Percentiles rank a stretch among this genome's conserved stretches.
phyloP scores from a whole-genome alignment of 2,113 vertebrate species.

The Psettodes erumei region DNA sequence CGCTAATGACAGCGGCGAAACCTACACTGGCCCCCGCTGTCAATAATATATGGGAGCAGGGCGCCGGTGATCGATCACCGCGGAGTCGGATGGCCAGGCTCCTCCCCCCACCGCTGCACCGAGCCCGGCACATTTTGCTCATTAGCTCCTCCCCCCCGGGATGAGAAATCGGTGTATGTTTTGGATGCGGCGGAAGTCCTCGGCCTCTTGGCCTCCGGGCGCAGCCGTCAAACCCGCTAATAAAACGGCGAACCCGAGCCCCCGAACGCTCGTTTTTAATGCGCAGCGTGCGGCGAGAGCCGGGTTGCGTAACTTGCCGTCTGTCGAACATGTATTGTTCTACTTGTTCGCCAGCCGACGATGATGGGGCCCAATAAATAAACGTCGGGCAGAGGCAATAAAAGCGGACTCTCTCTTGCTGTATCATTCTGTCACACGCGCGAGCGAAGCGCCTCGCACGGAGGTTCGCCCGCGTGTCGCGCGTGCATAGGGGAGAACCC shows the following conservation, averaged over 20 bases:
- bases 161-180: conserved; percentile 12
- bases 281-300: conserved; percentile 16
- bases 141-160: conserved; percentile 16
- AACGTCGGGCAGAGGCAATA: conserved; percentile 23
- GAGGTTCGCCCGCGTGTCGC: too few relatives aligned
- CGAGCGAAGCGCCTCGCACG: too few relatives aligned
- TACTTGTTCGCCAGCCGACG: conserved; percentile 1
- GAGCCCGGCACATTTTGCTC: conserved; percentile 10
- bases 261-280: conserved; percentile 17
- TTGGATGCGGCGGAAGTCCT: background rate
- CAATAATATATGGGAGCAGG: conserved; percentile 45
- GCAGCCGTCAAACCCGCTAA: conserved; percentile 14
- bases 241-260: conserved; percentile 17
- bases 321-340: conserved; percentile 36
- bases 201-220: background rate
- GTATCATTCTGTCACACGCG: background rate
- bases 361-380: conserved; percentile 39
- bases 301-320: conserved; percentile 33
- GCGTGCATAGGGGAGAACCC: background rate
- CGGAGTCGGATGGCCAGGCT: too few relatives aligned
- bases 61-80: background rate
- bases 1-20: conserved; percentile 38
- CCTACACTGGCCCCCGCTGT: conserved; percentile 6
- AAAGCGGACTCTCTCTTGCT: conserved; percentile 13
- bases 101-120: too few relatives aligned